Percentiles rank a stretch among this genome's conserved stretches.
phyloP scores from a whole-genome alignment of 2,797 vertebrate species.

The Chaetophractus vellerosus region DNA sequence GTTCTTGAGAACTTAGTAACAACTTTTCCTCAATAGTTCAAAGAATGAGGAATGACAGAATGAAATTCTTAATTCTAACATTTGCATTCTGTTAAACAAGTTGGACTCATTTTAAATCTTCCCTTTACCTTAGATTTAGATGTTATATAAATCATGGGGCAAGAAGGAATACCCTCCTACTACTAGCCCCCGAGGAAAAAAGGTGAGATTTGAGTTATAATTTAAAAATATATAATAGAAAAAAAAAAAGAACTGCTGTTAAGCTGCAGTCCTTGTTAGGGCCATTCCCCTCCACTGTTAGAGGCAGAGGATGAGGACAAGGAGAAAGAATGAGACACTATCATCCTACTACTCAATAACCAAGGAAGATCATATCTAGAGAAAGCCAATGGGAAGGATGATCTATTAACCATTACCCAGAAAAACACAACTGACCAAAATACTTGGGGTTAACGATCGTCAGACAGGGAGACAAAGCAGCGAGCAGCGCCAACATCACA shows the following conservation, averaged over 20 bases:
- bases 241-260: background rate
- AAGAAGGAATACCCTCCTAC: background rate
- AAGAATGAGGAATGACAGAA: background rate
- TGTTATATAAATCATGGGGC: background rate
- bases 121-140: background rate
- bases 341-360: background rate
- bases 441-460: background rate
- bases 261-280: background rate
- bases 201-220: background rate
- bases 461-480: background rate
- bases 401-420: background rate
- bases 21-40: background rate
- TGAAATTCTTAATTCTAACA: background rate
- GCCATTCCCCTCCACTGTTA: background rate
- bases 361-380: background rate
- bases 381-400: background rate
- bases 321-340: background rate
- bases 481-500: background rate
- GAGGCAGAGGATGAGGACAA: background rate
- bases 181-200: background rate
- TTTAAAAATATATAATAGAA: background rate
- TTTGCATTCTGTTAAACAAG: background rate
- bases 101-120: background rate
- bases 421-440: background rate
- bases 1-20: background rate